Evolutionary conservation across 2,113 vertebrate genomes (phyloP).

Genomic region (Alethe castanea): DNA sequence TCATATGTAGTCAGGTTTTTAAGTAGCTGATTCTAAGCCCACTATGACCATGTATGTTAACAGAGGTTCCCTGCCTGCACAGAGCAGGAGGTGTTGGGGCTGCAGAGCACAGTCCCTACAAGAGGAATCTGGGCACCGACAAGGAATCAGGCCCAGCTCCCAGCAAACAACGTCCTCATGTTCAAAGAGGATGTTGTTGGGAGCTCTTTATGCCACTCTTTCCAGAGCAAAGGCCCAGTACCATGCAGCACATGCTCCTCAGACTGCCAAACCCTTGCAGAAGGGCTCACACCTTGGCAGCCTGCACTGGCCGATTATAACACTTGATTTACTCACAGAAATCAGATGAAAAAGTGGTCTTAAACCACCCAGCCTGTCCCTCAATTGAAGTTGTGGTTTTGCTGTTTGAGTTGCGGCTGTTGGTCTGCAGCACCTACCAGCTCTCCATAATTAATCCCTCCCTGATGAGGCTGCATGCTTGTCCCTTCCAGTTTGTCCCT

Average conservation of each 20-base stretch:
- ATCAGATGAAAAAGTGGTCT: background rate
- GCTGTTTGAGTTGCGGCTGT: background rate
- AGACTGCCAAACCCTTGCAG: background rate
- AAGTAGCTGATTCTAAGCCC: background rate
- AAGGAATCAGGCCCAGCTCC: background rate
- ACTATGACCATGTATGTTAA: background rate
- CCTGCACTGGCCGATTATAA: background rate
- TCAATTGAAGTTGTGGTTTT: background rate
- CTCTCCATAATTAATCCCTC: background rate
- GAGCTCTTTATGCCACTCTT: background rate
- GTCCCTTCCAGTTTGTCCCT: background rate
- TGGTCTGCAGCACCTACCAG: background rate
- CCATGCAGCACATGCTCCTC: accelerated
- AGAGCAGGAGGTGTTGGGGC: background rate
- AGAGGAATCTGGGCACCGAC: background rate
- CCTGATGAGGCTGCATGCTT: background rate
- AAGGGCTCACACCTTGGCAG: background rate
- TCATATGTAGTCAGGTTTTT: conserved; percentile 17
- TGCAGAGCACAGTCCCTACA: background rate
- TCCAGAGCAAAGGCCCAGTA: background rate
- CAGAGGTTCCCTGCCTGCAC: background rate
- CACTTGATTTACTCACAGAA: background rate
- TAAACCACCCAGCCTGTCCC: background rate
- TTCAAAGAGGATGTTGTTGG: background rate
- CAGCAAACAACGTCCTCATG: background rate